phyloP scores from a whole-genome alignment of 2,888 invertebrate genomes.

The Xestia c-nigrum region DNA sequence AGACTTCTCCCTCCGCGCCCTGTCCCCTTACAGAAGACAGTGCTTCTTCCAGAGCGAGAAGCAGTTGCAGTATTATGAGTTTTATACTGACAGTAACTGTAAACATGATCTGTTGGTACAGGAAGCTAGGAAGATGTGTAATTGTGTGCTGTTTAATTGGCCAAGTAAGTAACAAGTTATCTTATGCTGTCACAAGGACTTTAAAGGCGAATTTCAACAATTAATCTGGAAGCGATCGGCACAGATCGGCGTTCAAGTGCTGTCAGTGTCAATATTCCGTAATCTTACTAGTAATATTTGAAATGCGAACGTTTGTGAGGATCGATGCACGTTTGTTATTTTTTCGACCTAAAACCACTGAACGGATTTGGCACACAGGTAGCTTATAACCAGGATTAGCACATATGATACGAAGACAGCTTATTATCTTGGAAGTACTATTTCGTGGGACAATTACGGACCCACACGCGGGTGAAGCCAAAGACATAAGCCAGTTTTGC shows the following conservation, averaged over 20 bases:
- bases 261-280: neutral
- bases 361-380: too few relatives aligned
- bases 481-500: neutral
- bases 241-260: neutral
- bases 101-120: constrained; percentile 88
- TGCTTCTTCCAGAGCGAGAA: constrained; percentile 87
- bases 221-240: neutral
- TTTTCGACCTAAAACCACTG: too few relatives aligned
- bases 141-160: constrained; percentile 87
- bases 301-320: too few relatives aligned
- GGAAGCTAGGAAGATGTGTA: constrained; percentile 84
- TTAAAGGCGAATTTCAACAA: neutral
- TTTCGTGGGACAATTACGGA: too few relatives aligned
- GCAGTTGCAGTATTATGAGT: constrained; percentile 81
- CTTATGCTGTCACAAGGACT: neutral
- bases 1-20: constrained; percentile 76
- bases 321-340: too few relatives aligned
- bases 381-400: too few relatives aligned
- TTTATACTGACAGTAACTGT: constrained; percentile 90
- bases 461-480: too few relatives aligned
- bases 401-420: too few relatives aligned
- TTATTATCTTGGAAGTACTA: too few relatives aligned
- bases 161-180: constrained; percentile 78
- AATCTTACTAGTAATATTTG: neutral
- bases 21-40: constrained; percentile 81